Conservation (phyloP, 1,140 invertebrate genomes). For the Danaus melanippus region DNA sequence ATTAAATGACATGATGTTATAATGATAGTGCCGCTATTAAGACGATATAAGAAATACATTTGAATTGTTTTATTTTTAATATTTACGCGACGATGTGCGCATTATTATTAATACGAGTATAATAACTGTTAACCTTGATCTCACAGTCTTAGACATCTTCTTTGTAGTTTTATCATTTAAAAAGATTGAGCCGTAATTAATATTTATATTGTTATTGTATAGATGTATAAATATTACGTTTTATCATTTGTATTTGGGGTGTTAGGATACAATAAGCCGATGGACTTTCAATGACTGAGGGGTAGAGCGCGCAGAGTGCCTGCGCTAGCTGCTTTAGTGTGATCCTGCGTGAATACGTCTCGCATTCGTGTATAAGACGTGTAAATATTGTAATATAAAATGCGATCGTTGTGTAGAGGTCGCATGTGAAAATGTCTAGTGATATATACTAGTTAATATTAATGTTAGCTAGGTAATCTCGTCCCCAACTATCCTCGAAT, state of each 20-base stretch:
- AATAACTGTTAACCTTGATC: constrained; percentile 49
- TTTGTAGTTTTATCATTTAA: constrained; percentile 62
- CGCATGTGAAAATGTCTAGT: constrained; percentile 68
- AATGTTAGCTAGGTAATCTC: constrained; percentile 71
- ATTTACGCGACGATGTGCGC: constrained; percentile 39
- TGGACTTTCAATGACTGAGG: constrained; percentile 67
- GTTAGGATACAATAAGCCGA: constrained; percentile 62
- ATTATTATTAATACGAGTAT: constrained; percentile 31
- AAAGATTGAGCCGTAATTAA: constrained; percentile 47
- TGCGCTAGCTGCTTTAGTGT: constrained; percentile 45
- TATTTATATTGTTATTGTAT: constrained; percentile 68
- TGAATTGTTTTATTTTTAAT: constrained; percentile 37
- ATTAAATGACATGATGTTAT: constrained; percentile 34
- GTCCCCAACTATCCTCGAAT: constrained; percentile 67
- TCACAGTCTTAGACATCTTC: constrained; percentile 63
- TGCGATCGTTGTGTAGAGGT: constrained; percentile 59
- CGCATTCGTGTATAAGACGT: constrained; percentile 60
- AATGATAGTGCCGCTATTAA: constrained; percentile 38
- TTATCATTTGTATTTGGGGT: constrained; percentile 56
- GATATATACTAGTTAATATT: constrained; percentile 67
- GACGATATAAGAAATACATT: constrained; percentile 27
- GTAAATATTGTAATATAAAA: constrained; percentile 70
- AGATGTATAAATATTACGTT: constrained; percentile 54
- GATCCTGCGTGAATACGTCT: constrained; percentile 39
- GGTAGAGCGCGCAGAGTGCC: constrained; percentile 46